Conservation (phyloP, 1,140 invertebrate genomes). For the Lithobius niger region DNA sequence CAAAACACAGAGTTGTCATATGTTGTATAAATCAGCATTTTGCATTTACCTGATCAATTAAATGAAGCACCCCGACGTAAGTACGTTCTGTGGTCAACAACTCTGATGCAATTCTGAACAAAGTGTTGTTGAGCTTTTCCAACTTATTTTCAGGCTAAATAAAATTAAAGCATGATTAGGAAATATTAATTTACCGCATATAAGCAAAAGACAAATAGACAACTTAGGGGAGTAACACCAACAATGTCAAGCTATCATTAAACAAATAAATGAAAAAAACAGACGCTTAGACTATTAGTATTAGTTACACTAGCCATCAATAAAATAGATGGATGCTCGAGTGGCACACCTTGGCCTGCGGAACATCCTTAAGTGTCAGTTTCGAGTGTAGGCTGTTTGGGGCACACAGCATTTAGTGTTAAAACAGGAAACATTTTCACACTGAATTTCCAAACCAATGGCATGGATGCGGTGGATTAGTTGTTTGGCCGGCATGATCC, state of each 20-base stretch:
- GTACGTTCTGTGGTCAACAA: slow-evolving; percentile 38
- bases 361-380: too few relatives aligned
- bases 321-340: background rate
- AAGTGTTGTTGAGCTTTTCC: slow-evolving; percentile 16
- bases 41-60: slow-evolving; percentile 38
- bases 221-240: background rate
- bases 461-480: too few relatives aligned
- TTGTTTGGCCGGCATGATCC: too few relatives aligned
- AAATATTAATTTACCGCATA: background rate
- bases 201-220: background rate
- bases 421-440: too few relatives aligned
- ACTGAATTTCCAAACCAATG: too few relatives aligned
- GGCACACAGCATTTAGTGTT: too few relatives aligned
- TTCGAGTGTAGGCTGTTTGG: too few relatives aligned
- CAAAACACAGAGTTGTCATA: too few relatives aligned
- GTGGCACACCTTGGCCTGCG: background rate
- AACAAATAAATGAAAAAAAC: background rate
- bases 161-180: background rate
- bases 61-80: slow-evolving; percentile 38
- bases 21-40: too few relatives aligned
- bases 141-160: background rate
- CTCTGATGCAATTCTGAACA: slow-evolving; percentile 37
- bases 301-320: background rate
- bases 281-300: background rate
- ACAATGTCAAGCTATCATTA: background rate